Evolutionary conservation across 2,888 invertebrate species (phyloP).

Genomic region (Cloeon dipterum): DNA sequence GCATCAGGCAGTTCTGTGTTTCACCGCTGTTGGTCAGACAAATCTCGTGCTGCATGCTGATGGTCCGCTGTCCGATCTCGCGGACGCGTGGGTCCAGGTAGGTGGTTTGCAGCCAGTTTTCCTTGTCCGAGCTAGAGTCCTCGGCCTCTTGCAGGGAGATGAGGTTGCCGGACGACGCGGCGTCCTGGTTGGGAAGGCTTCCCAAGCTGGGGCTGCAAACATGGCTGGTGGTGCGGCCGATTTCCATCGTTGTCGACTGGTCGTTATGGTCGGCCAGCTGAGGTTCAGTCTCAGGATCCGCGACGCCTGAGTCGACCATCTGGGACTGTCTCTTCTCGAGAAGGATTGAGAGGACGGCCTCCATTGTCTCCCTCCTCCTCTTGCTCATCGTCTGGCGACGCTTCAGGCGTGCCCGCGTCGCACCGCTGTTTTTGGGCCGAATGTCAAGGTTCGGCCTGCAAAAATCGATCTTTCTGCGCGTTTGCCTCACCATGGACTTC

Average conservation of each 20-base stretch:
- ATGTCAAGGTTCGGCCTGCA: constrained; percentile 35
- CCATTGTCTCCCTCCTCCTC: no score
- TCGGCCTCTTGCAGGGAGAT: background rate
- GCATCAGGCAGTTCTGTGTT: constrained; percentile 15
- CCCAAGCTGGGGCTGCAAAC: no score
- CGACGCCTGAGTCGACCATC: no score
- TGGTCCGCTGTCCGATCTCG: constrained; percentile 10
- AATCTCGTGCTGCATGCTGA: constrained; percentile 6
- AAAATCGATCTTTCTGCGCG: constrained; percentile 30
- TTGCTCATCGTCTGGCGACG: background rate
- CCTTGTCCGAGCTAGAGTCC: constrained; percentile 14
- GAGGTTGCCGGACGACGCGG: background rate
- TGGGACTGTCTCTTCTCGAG: no score
- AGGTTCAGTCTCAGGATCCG: no score
- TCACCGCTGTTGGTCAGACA: constrained; percentile 8
- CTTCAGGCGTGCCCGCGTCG: background rate
- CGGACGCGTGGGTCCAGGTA: constrained; percentile 21
- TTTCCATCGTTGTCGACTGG: no score
- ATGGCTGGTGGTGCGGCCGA: no score
- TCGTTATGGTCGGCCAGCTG: no score
- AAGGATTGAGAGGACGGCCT: no score
- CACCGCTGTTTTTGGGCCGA: constrained; percentile 14
- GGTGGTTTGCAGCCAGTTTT: constrained; percentile 21
- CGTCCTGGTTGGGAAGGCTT: background rate
- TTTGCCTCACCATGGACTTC: constrained; percentile 39